Conservation (phyloP, 2,113 vertebrate genomes). For the Poecile atricapillus region DNA sequence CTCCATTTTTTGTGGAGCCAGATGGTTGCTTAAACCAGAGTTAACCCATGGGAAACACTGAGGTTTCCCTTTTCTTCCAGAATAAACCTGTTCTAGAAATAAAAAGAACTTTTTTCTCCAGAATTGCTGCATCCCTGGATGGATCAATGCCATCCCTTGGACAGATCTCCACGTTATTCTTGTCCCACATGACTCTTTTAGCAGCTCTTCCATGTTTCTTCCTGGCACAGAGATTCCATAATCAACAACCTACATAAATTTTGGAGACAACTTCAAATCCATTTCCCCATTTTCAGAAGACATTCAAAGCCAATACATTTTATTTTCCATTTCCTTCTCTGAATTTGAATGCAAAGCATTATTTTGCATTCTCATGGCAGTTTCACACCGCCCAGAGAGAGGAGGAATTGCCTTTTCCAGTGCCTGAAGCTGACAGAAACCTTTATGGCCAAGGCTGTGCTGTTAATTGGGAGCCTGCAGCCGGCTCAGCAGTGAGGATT, state of each 20-base stretch:
- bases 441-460: not conserved
- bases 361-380: not conserved
- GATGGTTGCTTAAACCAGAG: not conserved
- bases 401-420: not conserved
- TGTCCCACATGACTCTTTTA: not conserved
- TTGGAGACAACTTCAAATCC: not conserved
- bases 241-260: not conserved
- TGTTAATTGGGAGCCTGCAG: not conserved
- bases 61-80: not conserved
- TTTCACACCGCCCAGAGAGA: not conserved
- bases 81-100: fast-evolving
- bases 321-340: fast-evolving
- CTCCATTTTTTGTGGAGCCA: not conserved
- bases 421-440: not conserved
- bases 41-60: not conserved
- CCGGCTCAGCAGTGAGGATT: not conserved
- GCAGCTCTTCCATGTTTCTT: not conserved
- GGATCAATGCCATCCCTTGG: not conserved
- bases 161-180: not conserved
- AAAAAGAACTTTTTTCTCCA: not conserved
- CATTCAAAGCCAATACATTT: not conserved
- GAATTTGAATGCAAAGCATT: not conserved
- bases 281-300: not conserved
- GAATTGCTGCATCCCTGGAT: not conserved
- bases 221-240: not conserved